These are phyloP conservation scores for Actenoides hombroni DNA, from an alignment of 2,113 vertebrate species.

Conservation along the genomic window DNA sequence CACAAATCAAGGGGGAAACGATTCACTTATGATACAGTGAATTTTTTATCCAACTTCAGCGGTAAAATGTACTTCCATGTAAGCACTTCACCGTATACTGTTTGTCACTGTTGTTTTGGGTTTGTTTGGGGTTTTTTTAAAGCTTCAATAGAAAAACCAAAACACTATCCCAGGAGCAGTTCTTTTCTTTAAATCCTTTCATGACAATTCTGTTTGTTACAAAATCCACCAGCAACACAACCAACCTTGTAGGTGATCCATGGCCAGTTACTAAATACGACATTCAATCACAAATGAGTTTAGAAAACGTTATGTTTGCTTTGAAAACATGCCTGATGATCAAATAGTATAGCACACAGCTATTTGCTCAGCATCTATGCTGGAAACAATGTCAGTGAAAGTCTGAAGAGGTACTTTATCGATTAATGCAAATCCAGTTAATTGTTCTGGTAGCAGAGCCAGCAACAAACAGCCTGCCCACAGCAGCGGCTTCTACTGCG, in stretches of 20 bases:
- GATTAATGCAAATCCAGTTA: background rate
- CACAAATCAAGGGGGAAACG: slow-evolving; percentile 66
- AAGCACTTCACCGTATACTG: background rate
- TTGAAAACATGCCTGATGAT: background rate
- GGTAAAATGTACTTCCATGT: background rate
- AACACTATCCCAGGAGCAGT: background rate
- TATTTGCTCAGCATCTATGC: background rate
- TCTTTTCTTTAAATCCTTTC: background rate
- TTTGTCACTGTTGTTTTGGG: background rate
- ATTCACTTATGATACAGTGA: slow-evolving; percentile 43
- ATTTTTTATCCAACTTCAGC: slow-evolving; percentile 58
- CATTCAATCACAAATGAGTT: background rate
- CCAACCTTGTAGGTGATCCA: background rate
- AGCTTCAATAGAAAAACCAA: slow-evolving; percentile 1
- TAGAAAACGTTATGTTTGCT: background rate
- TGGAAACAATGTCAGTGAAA: background rate
- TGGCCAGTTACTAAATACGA: background rate
- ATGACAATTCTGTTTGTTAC: background rate
- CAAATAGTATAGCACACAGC: background rate
- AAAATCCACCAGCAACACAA: background rate
- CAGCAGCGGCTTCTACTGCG: background rate
- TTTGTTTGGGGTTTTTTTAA: background rate
- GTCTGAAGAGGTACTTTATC: background rate
- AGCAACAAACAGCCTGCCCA: background rate
- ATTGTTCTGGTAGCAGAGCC: background rate